phyloP scores from a whole-genome alignment of 2,113 vertebrate genomes.

The Egretta garzetta region DNA sequence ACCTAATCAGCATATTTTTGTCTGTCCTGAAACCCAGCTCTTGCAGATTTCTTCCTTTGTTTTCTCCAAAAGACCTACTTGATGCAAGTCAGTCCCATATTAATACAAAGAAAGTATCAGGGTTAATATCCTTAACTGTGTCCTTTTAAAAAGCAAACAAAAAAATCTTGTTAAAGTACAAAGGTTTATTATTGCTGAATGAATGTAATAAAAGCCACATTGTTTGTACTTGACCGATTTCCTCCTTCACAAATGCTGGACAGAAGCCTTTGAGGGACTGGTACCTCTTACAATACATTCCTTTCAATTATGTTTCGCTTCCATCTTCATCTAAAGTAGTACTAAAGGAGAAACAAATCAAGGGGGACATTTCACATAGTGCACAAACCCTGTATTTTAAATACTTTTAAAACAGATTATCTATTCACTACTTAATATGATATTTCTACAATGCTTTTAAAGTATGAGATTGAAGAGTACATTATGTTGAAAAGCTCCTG shows the following conservation, averaged over 20 bases:
- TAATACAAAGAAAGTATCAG: background rate
- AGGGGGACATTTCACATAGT: background rate
- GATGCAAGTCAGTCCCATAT: background rate
- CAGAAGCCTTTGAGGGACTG: background rate
- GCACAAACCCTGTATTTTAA: background rate
- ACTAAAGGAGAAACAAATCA: background rate
- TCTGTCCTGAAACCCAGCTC: background rate
- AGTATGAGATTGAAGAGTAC: background rate
- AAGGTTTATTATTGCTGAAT: slow-evolving; percentile 31
- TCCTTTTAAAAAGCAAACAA: slow-evolving; percentile 27
- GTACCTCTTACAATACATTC: background rate
- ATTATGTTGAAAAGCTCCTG: background rate
- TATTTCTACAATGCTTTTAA: background rate
- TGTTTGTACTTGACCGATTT: slow-evolving; percentile 28
- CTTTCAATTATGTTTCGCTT: background rate
- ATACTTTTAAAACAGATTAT: background rate
- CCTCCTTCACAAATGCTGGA: slow-evolving; percentile 11
- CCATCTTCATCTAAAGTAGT: background rate
- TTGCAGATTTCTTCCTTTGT: background rate
- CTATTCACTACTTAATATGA: background rate
- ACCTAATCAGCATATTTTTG: background rate
- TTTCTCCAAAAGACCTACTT: background rate
- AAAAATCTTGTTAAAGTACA: slow-evolving; percentile 11
- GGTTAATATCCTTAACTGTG: background rate
- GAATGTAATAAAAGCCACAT: slow-evolving; percentile 38